Conservation (phyloP, 2,113 vertebrate genomes). For the Cavia porcellus region DNA sequence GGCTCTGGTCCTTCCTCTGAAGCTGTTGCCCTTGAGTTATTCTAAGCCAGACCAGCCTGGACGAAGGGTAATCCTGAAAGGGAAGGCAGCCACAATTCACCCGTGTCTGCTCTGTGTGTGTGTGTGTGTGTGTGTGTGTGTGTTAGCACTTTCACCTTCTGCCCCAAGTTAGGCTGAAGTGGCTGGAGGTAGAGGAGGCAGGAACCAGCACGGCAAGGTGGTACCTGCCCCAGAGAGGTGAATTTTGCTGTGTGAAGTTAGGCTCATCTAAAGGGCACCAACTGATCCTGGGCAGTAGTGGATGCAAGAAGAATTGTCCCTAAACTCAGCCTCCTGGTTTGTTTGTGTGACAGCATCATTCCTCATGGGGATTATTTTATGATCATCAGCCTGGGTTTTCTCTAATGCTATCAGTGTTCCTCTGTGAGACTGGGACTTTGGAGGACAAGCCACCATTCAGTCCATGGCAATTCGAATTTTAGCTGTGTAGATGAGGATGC, state of each 20-base stretch:
- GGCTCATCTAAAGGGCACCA: not conserved
- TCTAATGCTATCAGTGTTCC: constrained; percentile 60
- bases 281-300: not conserved
- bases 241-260: not conserved
- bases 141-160: not conserved
- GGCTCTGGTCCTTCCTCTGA: not conserved
- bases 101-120: not conserved
- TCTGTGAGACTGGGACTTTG: constrained; percentile 22
- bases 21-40: not conserved
- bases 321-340: not conserved
- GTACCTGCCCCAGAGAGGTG: not conserved
- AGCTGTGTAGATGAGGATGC: constrained; percentile 38
- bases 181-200: not conserved
- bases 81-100: not conserved
- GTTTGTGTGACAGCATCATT: not conserved
- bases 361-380: not conserved
- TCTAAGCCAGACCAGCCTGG: not conserved
- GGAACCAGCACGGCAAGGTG: not conserved
- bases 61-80: not conserved
- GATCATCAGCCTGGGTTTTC: constrained; percentile 54
- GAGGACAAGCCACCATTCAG: constrained; percentile 72
- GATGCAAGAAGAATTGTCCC: not conserved
- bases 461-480: constrained; percentile 76
- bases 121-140: not conserved
- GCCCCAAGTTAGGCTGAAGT: not conserved